Evolutionary conservation across 1,140 invertebrate species (phyloP).

Genomic region (Ladona fulva): DNA sequence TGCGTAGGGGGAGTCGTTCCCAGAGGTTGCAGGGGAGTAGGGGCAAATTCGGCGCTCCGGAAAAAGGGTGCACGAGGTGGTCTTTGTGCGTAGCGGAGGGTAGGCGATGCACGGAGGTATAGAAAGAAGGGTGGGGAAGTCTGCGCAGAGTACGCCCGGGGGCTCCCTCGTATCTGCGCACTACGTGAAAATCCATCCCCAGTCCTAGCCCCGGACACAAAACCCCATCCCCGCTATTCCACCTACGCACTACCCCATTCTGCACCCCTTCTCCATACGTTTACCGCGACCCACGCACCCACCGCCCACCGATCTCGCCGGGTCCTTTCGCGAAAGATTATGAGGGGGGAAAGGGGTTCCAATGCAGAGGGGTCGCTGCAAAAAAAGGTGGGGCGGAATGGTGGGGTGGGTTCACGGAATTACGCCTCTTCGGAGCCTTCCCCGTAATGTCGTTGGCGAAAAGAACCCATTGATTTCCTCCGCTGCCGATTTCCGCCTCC

Average conservation of each 20-base stretch:
- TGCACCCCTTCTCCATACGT: not conserved
- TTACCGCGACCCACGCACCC: not conserved
- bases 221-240: not conserved
- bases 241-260: not conserved
- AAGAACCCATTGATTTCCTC: conserved; percentile 5
- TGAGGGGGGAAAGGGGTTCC: too few relatives aligned
- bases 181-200: not conserved
- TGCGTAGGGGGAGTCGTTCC: not conserved
- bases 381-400: too few relatives aligned
- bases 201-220: not conserved
- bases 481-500: not conserved
- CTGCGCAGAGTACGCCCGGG: not conserved
- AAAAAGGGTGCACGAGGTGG: not conserved
- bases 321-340: too few relatives aligned
- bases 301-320: not conserved
- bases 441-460: not conserved
- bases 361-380: too few relatives aligned
- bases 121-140: not conserved
- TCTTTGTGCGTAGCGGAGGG: not conserved
- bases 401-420: not conserved
- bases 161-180: not conserved
- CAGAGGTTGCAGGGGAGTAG: not conserved
- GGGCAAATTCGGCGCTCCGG: not conserved
- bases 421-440: not conserved
- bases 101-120: conserved; percentile 5